phyloP scores from a whole-genome alignment of 2,113 vertebrate species.

The Promerops cafer region DNA sequence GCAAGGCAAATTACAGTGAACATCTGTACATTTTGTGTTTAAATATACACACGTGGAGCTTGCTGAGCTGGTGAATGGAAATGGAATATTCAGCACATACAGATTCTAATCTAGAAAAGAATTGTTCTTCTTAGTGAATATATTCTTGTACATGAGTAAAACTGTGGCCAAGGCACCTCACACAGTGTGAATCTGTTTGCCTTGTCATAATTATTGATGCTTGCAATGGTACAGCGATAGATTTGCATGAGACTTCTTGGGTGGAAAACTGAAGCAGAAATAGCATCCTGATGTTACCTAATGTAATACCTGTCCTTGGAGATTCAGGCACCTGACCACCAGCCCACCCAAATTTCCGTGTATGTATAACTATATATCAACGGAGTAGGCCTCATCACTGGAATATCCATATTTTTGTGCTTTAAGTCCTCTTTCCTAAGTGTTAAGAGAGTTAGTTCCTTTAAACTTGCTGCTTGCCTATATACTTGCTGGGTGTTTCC shows the following conservation, averaged over 20 bases:
- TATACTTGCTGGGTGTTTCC: not conserved
- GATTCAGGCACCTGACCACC: not conserved
- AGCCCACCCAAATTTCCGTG: not conserved
- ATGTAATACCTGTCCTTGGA: not conserved
- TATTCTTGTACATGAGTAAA: not conserved
- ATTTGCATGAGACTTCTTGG: not conserved
- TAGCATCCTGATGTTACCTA: not conserved
- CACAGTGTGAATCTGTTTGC: not conserved
- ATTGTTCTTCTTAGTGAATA: not conserved
- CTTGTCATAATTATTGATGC: not conserved
- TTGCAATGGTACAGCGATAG: not conserved
- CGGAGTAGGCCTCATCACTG: not conserved
- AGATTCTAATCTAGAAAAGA: constrained; percentile 30
- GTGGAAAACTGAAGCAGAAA: not conserved
- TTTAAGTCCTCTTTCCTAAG: not conserved
- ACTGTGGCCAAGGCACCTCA: not conserved
- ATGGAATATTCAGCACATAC: not conserved
- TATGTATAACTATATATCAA: not conserved
- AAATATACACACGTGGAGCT: not conserved
- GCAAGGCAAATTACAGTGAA: constrained; percentile 11
- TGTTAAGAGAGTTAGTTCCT: not conserved
- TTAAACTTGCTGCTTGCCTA: not conserved
- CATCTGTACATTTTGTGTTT: constrained; percentile 27
- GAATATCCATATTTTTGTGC: not conserved
- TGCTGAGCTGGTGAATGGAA: not conserved